phyloP scores from a whole-genome alignment of 2,888 invertebrate species.

The Lasius platythorax region DNA sequence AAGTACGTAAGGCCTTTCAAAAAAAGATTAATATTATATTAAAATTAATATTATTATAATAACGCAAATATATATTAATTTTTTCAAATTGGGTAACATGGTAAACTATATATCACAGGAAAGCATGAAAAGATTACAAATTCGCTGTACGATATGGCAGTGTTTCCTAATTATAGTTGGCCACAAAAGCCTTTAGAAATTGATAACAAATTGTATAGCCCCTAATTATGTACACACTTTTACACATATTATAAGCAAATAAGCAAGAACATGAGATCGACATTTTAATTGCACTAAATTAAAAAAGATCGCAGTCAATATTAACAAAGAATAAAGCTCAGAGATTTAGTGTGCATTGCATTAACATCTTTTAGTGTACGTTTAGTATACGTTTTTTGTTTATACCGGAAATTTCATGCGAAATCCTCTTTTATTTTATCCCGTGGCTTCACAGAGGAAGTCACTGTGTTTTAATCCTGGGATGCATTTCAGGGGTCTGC shows the following conservation, averaged over 20 bases:
- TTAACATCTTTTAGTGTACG: not conserved
- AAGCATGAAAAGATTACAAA: conserved; percentile 41
- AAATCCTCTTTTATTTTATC: conserved; percentile 4
- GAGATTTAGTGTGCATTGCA: not conserved
- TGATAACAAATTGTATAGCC: not conserved
- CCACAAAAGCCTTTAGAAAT: conserved; percentile 24
- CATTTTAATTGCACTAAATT: not conserved
- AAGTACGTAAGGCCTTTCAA: not conserved
- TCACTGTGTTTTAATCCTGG: not conserved
- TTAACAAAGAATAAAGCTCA: conserved; percentile 22
- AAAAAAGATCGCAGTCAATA: conserved; percentile 26
- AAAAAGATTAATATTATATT: not conserved
- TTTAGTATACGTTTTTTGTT: not conserved
- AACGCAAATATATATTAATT: conserved; percentile 23
- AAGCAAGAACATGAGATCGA: conserved; percentile 18
- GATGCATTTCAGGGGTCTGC: not conserved
- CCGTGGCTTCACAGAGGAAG: too few relatives aligned
- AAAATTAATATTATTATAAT: conserved; percentile 31
- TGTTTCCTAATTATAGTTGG: conserved; percentile 35
- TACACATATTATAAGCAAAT: conserved; percentile 19
- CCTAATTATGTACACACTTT: not conserved
- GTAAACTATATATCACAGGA: conserved; percentile 30
- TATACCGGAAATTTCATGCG: not conserved
- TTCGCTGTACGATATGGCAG: conserved; percentile 53
- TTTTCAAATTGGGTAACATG: not conserved